Evolutionary conservation across 1,140 invertebrate species (phyloP).

Genomic region (Aplysia californica): DNA sequence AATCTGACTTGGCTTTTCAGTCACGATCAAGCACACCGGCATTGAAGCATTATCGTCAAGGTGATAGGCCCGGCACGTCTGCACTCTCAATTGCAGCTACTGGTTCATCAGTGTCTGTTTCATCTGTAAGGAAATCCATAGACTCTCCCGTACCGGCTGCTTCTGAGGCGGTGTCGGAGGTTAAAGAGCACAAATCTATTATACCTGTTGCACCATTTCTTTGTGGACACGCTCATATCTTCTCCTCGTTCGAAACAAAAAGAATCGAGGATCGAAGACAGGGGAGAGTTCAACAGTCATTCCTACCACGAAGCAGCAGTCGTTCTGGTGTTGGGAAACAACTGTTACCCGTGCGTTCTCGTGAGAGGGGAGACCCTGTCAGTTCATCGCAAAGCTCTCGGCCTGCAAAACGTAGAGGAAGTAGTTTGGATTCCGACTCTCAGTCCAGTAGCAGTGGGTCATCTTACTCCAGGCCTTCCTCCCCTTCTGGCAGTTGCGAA

Average conservation of each 20-base stretch:
- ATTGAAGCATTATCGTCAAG: no score
- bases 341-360: no score
- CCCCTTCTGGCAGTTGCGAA: background rate
- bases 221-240: slow-evolving; percentile 6
- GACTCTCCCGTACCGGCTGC: no score
- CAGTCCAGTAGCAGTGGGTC: background rate
- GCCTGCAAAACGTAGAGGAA: background rate
- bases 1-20: background rate
- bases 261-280: background rate
- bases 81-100: no score
- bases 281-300: background rate
- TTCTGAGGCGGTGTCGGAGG: no score
- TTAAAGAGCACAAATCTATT: background rate
- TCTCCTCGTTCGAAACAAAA: slow-evolving; percentile 8
- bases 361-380: no score
- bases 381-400: no score
- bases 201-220: slow-evolving; percentile 6
- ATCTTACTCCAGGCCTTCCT: background rate
- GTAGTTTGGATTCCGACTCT: slow-evolving; percentile 4
- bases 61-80: no score
- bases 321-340: no score
- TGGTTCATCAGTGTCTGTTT: no score
- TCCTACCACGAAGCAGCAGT: no score
- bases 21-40: background rate
- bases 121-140: no score